Conservation (phyloP, 2,113 vertebrate genomes). For the Ochotona princeps region DNA sequence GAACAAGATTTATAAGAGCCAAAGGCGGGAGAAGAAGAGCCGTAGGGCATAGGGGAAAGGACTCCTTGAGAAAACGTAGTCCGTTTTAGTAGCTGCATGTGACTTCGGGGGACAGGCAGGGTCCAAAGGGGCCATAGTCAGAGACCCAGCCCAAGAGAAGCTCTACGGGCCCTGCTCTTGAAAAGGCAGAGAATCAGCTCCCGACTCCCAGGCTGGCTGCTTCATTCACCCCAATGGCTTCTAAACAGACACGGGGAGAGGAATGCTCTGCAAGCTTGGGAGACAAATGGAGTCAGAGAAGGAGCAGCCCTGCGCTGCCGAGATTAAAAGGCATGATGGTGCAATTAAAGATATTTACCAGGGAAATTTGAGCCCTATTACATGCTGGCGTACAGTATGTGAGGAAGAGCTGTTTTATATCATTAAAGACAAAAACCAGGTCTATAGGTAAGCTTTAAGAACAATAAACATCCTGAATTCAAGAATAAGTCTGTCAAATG, state of each 20-base stretch:
- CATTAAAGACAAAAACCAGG: slow-evolving; percentile 90
- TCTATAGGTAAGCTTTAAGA: slow-evolving; percentile 92
- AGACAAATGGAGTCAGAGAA: slow-evolving; percentile 77
- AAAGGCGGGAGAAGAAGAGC: slow-evolving; percentile 81
- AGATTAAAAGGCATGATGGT: slow-evolving; percentile 86
- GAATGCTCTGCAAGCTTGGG: slow-evolving; percentile 59
- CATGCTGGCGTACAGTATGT: slow-evolving; percentile 82
- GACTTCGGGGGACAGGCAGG: not conserved
- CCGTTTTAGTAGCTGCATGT: not conserved
- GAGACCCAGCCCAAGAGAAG: not conserved
- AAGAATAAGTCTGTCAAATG: slow-evolving; percentile 89
- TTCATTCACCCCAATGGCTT: slow-evolving; percentile 29
- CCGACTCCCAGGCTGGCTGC: not conserved
- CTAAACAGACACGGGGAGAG: slow-evolving; percentile 28
- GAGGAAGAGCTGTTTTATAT: slow-evolving; percentile 91
- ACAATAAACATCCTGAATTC: slow-evolving; percentile 92
- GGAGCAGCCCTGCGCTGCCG: slow-evolving; percentile 68
- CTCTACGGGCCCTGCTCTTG: not conserved
- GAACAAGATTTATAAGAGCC: slow-evolving; percentile 87
- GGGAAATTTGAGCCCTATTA: slow-evolving; percentile 88
- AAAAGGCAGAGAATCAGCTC: not conserved
- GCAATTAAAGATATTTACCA: slow-evolving; percentile 90
- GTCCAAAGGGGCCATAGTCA: not conserved
- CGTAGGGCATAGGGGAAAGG: slow-evolving; percentile 59
- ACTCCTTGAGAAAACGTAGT: not conserved